These are phyloP conservation scores for Drosophila acutilabella DNA, from an alignment of 2,888 invertebrate genomes.

Conservation along the genomic window DNA sequence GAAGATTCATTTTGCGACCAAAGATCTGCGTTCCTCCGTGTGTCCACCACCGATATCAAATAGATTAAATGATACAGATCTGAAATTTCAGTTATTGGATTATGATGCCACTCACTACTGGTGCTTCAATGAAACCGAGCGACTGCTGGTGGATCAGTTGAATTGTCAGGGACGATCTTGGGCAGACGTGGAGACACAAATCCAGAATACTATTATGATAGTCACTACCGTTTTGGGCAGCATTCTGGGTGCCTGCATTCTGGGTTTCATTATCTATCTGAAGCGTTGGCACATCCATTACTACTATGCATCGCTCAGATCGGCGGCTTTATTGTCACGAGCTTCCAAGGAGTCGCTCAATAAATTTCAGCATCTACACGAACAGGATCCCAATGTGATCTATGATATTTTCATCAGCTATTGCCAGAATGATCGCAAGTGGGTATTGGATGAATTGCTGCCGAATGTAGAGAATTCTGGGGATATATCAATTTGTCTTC, in stretches of 20 bases:
- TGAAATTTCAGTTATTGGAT: constrained; percentile 83
- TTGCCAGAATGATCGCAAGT: constrained; percentile 88
- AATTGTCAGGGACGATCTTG: constrained; percentile 63
- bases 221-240: constrained; percentile 59
- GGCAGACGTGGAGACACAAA: constrained; percentile 38
- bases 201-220: constrained; percentile 59
- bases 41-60: constrained; percentile 48
- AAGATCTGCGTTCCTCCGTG: constrained; percentile 6
- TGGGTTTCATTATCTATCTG: constrained; percentile 83
- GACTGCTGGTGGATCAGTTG: constrained; percentile 66
- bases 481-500: constrained; percentile 88
- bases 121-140: constrained; percentile 84
- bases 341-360: constrained; percentile 85
- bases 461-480: constrained; percentile 88
- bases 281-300: constrained; percentile 87
- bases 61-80: constrained; percentile 48
- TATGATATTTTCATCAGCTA: constrained; percentile 91
- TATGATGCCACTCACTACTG: constrained; percentile 82
- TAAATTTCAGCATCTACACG: constrained; percentile 65
- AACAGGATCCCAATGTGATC: constrained; percentile 79
- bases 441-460: constrained; percentile 88
- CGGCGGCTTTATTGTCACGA: constrained; percentile 86
- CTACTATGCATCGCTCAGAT: constrained; percentile 87
- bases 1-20: constrained; percentile 50
- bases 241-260: constrained; percentile 53